These are phyloP conservation scores for Tridacna gigas DNA, from an alignment of 2,888 invertebrate species.

Conservation along the genomic window DNA sequence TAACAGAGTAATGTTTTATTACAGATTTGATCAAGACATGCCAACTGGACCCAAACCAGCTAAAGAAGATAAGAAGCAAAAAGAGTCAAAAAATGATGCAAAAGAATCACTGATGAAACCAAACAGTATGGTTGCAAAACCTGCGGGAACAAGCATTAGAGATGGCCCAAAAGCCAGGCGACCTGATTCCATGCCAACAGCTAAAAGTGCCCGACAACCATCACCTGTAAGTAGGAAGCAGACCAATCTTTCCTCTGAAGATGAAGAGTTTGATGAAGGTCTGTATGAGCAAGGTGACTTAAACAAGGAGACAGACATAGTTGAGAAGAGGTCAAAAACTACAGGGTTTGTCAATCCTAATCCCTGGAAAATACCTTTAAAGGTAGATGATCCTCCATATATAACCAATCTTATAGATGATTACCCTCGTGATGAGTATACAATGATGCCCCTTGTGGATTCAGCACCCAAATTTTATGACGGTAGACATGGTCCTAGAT, in stretches of 20 bases:
- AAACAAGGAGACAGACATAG: conserved; percentile 27
- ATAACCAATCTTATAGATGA: conserved; percentile 78
- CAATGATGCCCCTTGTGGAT: conserved; percentile 77
- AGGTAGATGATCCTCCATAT: conserved; percentile 74
- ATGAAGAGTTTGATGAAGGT: conserved; percentile 50
- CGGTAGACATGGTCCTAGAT: conserved; percentile 69
- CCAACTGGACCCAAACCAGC: conserved; percentile 56
- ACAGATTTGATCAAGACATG: conserved; percentile 53
- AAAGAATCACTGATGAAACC: conserved; percentile 65
- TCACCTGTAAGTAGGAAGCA: conserved; percentile 55
- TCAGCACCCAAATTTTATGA: conserved; percentile 76
- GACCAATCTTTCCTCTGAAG: conserved; percentile 47
- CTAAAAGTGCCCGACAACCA: conserved; percentile 43
- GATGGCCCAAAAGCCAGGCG: conserved; percentile 23
- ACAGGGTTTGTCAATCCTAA: conserved; percentile 68
- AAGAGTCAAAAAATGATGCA: conserved; percentile 19
- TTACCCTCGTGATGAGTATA: conserved; percentile 83
- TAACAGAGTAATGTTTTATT: background rate
- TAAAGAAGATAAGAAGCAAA: conserved; percentile 30
- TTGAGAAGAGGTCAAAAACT: conserved; percentile 50
- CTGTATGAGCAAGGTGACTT: conserved; percentile 50
- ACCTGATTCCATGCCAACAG: conserved; percentile 52
- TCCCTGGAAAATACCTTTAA: conserved; percentile 79
- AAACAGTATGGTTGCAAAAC: conserved; percentile 65
- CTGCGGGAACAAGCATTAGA: conserved; percentile 22